Conservation (phyloP, 2,797 vertebrate genomes). For the Sphaeramia orbicularis region DNA sequence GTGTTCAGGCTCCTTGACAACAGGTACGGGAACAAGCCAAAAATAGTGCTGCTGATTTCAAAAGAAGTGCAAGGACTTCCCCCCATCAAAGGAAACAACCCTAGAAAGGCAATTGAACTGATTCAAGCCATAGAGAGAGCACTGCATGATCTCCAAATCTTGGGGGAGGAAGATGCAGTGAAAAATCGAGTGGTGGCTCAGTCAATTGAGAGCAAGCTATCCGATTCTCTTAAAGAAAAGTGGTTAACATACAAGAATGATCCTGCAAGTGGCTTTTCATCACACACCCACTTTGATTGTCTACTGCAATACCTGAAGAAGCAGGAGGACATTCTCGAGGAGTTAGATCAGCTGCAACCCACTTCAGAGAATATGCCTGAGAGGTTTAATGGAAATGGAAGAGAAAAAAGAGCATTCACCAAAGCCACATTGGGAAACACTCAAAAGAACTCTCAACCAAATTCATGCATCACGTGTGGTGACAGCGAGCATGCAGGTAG, state of each 20-base stretch:
- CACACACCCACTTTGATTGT: slow-evolving; percentile 11
- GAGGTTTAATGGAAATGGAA: background rate
- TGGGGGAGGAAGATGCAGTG: too few relatives aligned
- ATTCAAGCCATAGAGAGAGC: slow-evolving; percentile 34
- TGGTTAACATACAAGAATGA: too few relatives aligned
- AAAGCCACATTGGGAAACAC: too few relatives aligned
- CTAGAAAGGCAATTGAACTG: slow-evolving; percentile 18
- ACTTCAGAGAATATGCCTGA: slow-evolving; percentile 4
- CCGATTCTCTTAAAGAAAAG: too few relatives aligned
- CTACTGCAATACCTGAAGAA: slow-evolving; percentile 19
- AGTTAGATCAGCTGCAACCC: slow-evolving; percentile 6
- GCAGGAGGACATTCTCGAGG: slow-evolving; percentile 22
- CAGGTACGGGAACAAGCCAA: slow-evolving; percentile 12
- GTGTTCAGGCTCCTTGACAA: too few relatives aligned
- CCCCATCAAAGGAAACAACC: slow-evolving; percentile 53
- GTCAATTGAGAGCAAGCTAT: too few relatives aligned
- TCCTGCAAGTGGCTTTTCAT: slow-evolving; percentile 1
- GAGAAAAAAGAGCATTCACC: slow-evolving; percentile 11
- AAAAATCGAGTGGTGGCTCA: too few relatives aligned
- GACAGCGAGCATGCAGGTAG: too few relatives aligned
- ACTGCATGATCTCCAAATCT: slow-evolving; percentile 5
- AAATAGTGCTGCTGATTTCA: slow-evolving; percentile 2
- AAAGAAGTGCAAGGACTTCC: slow-evolving; percentile 20
- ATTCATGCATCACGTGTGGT: too few relatives aligned
- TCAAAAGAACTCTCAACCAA: too few relatives aligned